Evolutionary conservation across 2,888 invertebrate species (phyloP), one percentile per base, ranked within the genome.

Genomic region (Oxycera nigricornis): DNA sequence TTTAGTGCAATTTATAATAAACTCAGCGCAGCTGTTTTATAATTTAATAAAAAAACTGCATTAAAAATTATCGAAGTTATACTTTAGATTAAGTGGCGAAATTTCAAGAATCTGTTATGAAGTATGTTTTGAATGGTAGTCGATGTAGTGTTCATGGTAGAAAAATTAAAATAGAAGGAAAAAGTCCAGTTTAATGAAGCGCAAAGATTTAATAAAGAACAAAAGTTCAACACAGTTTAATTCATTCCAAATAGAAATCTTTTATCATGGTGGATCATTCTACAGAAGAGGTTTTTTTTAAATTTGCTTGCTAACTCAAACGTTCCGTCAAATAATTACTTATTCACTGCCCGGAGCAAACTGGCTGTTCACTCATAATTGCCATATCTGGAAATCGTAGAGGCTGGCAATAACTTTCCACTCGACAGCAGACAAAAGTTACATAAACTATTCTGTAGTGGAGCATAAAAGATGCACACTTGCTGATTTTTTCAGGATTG

Each of bases 361-460:
- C 35, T 35, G 11, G 35, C 35, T 59, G 22, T 59, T n/a, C 28
- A 59, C n/a, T 59, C 17, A 59, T 59, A 30, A 59, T 59, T 59
- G 28, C 30, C 59, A 59, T 30, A 62, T 62, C 35, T 62, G 35
- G 7, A 35, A 62, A 62, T 62, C 61, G 17, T 35, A 31, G 11
- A 62, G 35, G 35, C 30, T 20, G 14, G 50, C 68, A 68, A 50
- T 68, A 50, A 50, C 26, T 68, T 50, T 50, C 50, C 46, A 26
- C 67, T 67, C 46, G 28, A 35, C 39, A 35, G 39, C 62, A 67
- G 67, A 50, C 68, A 68, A 68, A 68, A 50, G 68, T 68, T 68
- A 68, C 68, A 68, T 50, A 68, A 68, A 68, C 68, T 68, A 62
- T 68, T 68, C 68, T 68, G 68, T 52, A 68, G 61, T 35, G 35